Evolutionary conservation across 2,888 invertebrate species (phyloP).

Genomic region (Trimorus sp.): DNA sequence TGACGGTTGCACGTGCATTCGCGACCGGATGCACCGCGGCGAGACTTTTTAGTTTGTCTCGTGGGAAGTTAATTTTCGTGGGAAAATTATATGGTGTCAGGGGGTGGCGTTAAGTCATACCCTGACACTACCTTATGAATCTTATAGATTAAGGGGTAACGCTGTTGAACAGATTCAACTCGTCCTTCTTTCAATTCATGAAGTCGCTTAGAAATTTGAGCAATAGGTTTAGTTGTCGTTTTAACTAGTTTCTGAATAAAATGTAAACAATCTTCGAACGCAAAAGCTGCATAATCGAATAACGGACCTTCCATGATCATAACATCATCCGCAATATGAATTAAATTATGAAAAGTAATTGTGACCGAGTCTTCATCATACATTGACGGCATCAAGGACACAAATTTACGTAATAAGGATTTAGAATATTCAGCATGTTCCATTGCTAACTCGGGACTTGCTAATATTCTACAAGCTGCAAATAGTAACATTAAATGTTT

Average conservation of each 20-base stretch:
- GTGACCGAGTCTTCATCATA: conserved; percentile 60
- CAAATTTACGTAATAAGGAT: conserved; percentile 39
- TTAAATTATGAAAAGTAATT: conserved; percentile 56
- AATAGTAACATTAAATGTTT: conserved; percentile 51
- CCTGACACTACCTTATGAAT: conserved; percentile 5
- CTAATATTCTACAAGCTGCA: conserved; percentile 57
- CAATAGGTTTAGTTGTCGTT: conserved; percentile 15
- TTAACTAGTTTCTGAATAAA: conserved; percentile 33
- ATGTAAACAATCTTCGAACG: conserved; percentile 11
- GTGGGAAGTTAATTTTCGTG: too few relatives aligned
- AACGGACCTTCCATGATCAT: conserved; percentile 28
- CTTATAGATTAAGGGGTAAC: conserved; percentile 20
- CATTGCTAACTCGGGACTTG: neutral
- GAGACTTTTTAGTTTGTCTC: too few relatives aligned
- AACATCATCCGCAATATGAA: conserved; percentile 64
- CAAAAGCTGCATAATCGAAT: conserved; percentile 24
- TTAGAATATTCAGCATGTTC: conserved; percentile 31
- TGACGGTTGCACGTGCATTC: too few relatives aligned
- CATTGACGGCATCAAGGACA: conserved; percentile 47
- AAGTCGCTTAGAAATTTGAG: conserved; percentile 15
- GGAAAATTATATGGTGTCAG: too few relatives aligned
- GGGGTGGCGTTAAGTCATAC: conserved; percentile 16
- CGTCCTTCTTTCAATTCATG: conserved; percentile 16
- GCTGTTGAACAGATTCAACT: conserved; percentile 4
- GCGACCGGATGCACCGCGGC: too few relatives aligned